Base-by-base conservation (phyloP, 2,113 vertebrate genomes). In the Falcunculus frontatus region DNA sequence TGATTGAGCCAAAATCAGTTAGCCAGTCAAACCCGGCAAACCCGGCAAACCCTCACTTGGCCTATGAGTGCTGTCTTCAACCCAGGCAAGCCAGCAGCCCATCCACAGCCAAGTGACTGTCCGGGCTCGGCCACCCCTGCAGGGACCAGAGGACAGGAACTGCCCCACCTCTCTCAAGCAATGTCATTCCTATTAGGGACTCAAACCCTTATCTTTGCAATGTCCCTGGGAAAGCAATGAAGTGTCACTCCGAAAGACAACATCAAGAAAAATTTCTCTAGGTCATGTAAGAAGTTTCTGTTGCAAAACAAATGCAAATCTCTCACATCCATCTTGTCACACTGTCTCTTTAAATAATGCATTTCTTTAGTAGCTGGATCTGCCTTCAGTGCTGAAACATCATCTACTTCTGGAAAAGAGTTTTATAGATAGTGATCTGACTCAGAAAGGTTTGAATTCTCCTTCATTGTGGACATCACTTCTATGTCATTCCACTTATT, bases 41-140 rank as follows among this genome's bases (percentile, higher is more conserved):
- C 11, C 41, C 20, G 9, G 33, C 13, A 23, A 57, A 59, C 13
- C 13, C 15, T 67, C 41, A 30, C 46, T 30, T 57, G 55, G 13
- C 6, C 42, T 62, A 1, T 7, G 3, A 89, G 26, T 13, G 19
- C 27, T 65, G 19, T 26, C 14, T 55, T 75, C 35, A 37, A 8
- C 4, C 18, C 32, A 46, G 22, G 29, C 17, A 90, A 70, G 19
- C 20, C 55, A 76, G 46, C 32, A 65, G 32, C 32, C 9, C 29
- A 25, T 44, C 32, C 27, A 17, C 55, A 90, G 19, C 10, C 23
- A 49, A 2, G 7, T 27, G 30, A 9, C 32, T 57, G 21, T 21
- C n/a, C 15, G 8, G 37, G 35, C 11, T 37, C 4, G 3, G 33
- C 9, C 33, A 55, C 30, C 0, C 0, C 55, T 46, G 23, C 46